These are phyloP conservation scores for Ptychochromis oligacanthus DNA, from an alignment of 2,113 vertebrate genomes.

Conservation along the genomic window DNA sequence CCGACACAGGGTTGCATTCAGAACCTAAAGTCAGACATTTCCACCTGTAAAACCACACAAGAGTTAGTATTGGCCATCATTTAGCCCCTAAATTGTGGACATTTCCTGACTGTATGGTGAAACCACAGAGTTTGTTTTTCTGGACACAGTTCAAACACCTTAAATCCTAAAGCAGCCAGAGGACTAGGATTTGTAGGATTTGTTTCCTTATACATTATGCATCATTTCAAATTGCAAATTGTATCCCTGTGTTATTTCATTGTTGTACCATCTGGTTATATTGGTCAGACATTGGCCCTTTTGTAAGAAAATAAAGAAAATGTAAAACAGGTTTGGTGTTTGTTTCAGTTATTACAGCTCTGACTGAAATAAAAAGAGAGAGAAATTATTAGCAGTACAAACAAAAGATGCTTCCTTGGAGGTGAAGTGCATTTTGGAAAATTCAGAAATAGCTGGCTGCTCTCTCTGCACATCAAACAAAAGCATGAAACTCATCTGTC, in stretches of 20 bases:
- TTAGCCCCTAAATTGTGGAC: constrained; percentile 51
- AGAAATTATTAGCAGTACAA: neutral
- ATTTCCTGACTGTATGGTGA: constrained; percentile 66
- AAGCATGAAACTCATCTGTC: neutral
- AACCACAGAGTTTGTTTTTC: constrained; percentile 47
- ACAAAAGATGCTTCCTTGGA: neutral
- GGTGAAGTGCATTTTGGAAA: constrained; percentile 22
- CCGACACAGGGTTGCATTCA: constrained; percentile 44
- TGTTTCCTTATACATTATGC: constrained; percentile 59
- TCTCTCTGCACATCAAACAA: constrained; percentile 1
- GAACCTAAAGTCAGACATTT: constrained; percentile 82
- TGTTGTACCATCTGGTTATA: constrained; percentile 56
- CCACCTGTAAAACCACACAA: constrained; percentile 58
- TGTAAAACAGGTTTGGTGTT: neutral
- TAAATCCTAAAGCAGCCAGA: neutral
- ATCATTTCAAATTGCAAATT: constrained; percentile 81
- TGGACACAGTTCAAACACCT: constrained; percentile 13
- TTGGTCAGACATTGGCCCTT: constrained; percentile 63
- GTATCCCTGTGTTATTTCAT: constrained; percentile 74
- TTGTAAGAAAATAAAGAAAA: constrained; percentile 76
- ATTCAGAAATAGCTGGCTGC: neutral
- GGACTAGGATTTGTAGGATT: constrained; percentile 19
- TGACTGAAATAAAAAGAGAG: neutral
- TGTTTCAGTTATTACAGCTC: neutral
- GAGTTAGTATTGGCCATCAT: constrained; percentile 46